A percentile compares a stretch with the other conserved stretches of the same genome.
These are phyloP conservation scores for Heliconius ismenius DNA, from an alignment of 2,888 invertebrate species.

Conservation along the genomic window DNA sequence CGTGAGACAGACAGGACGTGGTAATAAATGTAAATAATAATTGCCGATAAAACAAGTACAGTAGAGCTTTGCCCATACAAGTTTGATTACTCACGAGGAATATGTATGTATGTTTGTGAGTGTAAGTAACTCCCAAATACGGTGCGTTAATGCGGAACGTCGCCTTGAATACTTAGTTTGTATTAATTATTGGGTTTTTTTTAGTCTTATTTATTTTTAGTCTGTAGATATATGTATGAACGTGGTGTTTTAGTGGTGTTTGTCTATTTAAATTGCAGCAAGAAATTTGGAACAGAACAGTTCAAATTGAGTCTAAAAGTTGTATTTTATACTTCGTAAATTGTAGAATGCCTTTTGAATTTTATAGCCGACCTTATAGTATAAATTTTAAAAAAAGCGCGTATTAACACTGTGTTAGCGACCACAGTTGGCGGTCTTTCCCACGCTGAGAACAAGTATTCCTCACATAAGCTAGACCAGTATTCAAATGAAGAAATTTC, in stretches of 20 bases:
- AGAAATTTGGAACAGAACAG: too few species aligned
- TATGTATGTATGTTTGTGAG: neutral
- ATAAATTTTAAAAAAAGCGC: too few species aligned
- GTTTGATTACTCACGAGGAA: neutral
- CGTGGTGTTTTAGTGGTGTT: too few species aligned
- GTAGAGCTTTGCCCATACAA: constrained; percentile 12
- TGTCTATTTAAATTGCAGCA: too few species aligned
- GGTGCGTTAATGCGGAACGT: constrained; percentile 14
- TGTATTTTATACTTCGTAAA: too few species aligned
- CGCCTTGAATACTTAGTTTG: neutral
- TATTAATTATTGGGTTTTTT: neutral
- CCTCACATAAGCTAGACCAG: neutral
- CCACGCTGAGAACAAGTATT: neutral
- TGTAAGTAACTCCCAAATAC: neutral
- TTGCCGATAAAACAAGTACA: neutral
- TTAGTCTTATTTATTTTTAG: neutral
- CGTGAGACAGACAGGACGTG: constrained; percentile 7
- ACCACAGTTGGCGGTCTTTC: too few species aligned
- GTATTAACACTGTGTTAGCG: too few species aligned
- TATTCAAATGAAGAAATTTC: too few species aligned
- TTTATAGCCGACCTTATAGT: too few species aligned
- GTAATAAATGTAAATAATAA: constrained; percentile 5
- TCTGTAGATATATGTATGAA: neutral
- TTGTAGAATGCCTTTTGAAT: too few species aligned
- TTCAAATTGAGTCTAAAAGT: too few species aligned